Evolutionary conservation across 2,113 vertebrate species (phyloP).

Genomic region (Thymallus thymallus): DNA sequence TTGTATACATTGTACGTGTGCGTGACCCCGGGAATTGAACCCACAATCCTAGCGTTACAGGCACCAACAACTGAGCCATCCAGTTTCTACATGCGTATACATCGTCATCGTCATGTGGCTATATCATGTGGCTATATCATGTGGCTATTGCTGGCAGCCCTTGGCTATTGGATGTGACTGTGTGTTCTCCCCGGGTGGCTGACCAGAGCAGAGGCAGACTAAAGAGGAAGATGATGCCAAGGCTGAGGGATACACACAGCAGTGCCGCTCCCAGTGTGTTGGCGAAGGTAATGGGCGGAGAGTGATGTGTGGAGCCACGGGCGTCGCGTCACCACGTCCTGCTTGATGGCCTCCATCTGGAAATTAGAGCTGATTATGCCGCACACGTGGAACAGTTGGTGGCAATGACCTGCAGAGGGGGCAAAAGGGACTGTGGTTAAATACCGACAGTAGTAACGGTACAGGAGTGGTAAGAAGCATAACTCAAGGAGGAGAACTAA

Average conservation of each 20-base stretch:
- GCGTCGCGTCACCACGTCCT: conserved; percentile 80
- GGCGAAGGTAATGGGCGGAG: conserved; percentile 63
- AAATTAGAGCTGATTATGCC: conserved; percentile 82
- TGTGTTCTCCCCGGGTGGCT: conserved; percentile 5
- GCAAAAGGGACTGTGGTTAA: conserved; percentile 27
- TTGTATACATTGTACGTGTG: too few species aligned
- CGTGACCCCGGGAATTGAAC: too few species aligned
- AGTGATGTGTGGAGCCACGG: conserved; percentile 64
- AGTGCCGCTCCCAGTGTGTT: conserved; percentile 66
- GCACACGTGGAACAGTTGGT: conserved; percentile 92
- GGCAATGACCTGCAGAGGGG: conserved; percentile 87
- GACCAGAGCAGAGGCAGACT: conserved; percentile 71
- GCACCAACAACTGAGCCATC: too few species aligned
- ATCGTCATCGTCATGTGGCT: too few species aligned
- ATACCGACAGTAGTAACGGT: background rate
- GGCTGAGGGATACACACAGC: conserved; percentile 61
- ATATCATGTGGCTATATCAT: too few species aligned
- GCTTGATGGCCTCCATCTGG: conserved; percentile 85
- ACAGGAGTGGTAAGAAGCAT: background rate
- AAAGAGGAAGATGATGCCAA: conserved; percentile 77
- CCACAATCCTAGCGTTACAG: too few species aligned
- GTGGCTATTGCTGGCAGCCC: background rate
- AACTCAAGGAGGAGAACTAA: background rate
- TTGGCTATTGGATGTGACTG: conserved; percentile 11
- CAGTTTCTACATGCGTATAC: background rate